These are phyloP conservation scores for Triplophysa tibetana DNA, from an alignment of 2,113 vertebrate species.

Conservation along the genomic window DNA sequence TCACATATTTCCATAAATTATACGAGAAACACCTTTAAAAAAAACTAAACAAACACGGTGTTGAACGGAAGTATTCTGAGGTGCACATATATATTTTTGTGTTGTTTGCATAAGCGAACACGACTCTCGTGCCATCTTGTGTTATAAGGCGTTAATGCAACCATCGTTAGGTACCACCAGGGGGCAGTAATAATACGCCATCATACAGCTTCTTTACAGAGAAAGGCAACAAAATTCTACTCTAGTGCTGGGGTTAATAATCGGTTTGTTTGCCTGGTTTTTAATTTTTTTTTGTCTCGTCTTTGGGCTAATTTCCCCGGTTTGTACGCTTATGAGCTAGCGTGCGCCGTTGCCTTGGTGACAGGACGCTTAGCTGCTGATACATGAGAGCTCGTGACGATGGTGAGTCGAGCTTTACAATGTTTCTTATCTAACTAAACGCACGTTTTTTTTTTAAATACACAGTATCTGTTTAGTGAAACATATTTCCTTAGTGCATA, in stretches of 20 bases:
- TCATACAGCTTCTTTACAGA: neutral
- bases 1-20: too few species aligned
- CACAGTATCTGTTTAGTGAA: neutral
- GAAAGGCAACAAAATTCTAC: neutral
- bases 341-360: conserved; percentile 5
- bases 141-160: neutral
- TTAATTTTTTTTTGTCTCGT: too few species aligned
- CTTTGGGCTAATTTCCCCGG: neutral
- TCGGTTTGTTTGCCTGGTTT: neutral
- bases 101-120: neutral
- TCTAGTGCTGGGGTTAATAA: too few species aligned
- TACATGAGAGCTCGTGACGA: neutral
- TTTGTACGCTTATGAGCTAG: neutral
- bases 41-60: neutral
- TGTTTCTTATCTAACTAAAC: neutral
- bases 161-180: neutral
- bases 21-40: neutral
- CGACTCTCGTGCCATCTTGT: conserved; percentile 18
- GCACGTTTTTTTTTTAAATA: too few species aligned
- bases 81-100: too few species aligned
- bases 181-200: neutral
- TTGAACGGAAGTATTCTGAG: too few species aligned
- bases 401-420: conserved; percentile 32
- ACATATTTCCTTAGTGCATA: too few species aligned
- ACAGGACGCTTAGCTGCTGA: neutral